phyloP scores from a whole-genome alignment of 2,888 invertebrate species.

The Mechanitis messenoides region DNA sequence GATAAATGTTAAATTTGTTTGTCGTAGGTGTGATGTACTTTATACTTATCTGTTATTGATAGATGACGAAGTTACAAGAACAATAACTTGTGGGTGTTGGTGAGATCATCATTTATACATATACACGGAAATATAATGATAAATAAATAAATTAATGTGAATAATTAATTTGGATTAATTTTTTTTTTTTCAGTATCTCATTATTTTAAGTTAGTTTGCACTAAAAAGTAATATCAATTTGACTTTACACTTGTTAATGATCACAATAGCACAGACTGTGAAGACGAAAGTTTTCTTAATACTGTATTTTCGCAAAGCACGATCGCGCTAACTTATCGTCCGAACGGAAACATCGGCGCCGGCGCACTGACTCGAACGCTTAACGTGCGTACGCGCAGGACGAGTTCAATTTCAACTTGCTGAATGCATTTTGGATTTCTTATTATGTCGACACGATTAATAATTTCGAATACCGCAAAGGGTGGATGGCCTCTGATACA shows the following conservation, averaged over 20 bases:
- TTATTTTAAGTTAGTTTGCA: too few species aligned
- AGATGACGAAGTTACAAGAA: conserved; percentile 24
- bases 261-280: conserved; percentile 15
- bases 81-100: conserved; percentile 49
- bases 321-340: conserved; percentile 52
- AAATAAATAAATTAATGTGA: too few species aligned
- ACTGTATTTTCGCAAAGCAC: conserved; percentile 47
- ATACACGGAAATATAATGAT: conserved; percentile 7
- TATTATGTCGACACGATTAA: conserved; percentile 47
- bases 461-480: conserved; percentile 51
- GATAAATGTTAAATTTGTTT: not conserved
- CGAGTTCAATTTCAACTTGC: conserved; percentile 57
- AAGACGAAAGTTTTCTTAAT: conserved; percentile 21
- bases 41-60: not conserved
- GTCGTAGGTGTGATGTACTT: not conserved
- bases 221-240: too few species aligned
- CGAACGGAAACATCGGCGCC: conserved; percentile 60
- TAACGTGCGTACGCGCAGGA: conserved; percentile 33
- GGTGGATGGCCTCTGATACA: conserved; percentile 49
- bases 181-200: not conserved
- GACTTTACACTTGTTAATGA: too few species aligned
- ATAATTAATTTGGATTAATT: conserved; percentile 24
- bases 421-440: conserved; percentile 59
- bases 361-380: conserved; percentile 47
- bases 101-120: conserved; percentile 52